Percentiles rank a stretch among this genome's conserved stretches.
Conservation (phyloP, 1,140 invertebrate genomes). For the Oscheius sp. region DNA sequence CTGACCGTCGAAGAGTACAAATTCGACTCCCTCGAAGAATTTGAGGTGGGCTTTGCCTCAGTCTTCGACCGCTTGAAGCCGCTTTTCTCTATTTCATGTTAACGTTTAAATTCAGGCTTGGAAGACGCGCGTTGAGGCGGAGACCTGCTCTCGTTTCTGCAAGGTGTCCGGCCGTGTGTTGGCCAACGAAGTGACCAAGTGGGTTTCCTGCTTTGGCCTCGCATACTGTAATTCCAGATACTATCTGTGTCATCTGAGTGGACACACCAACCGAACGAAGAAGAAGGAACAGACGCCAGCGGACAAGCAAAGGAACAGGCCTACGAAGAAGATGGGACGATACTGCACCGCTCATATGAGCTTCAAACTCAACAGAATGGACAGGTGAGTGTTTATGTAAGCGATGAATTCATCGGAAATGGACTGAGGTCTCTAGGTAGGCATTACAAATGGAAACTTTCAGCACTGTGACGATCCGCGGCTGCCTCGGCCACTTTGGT, state of each 20-base stretch:
- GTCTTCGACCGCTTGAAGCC: too few relatives aligned
- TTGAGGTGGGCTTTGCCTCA: constrained; percentile 15
- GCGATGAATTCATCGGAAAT: background rate
- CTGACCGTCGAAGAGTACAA: background rate
- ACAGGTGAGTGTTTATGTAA: constrained; percentile 4
- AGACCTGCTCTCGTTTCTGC: background rate
- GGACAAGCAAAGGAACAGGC: constrained; percentile 1
- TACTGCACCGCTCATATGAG: constrained; percentile 14
- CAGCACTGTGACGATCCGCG: background rate
- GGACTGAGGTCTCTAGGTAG: background rate
- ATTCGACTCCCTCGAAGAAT: background rate
- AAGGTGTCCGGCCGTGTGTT: constrained; percentile 1
- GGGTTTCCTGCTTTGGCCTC: background rate
- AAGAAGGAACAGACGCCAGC: background rate
- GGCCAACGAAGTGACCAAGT: constrained; percentile 2
- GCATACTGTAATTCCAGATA: background rate
- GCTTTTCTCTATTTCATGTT: background rate
- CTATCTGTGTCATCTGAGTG: constrained; percentile 7
- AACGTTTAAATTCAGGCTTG: background rate
- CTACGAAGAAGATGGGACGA: constrained; percentile 16
- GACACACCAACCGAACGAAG: constrained; percentile 9
- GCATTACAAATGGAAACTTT: background rate
- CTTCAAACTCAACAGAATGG: background rate
- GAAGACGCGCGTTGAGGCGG: background rate
- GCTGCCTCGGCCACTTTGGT: constrained; percentile 7